phyloP scores from a whole-genome alignment of 2,888 invertebrate genomes.

The Andrena bucephala region DNA sequence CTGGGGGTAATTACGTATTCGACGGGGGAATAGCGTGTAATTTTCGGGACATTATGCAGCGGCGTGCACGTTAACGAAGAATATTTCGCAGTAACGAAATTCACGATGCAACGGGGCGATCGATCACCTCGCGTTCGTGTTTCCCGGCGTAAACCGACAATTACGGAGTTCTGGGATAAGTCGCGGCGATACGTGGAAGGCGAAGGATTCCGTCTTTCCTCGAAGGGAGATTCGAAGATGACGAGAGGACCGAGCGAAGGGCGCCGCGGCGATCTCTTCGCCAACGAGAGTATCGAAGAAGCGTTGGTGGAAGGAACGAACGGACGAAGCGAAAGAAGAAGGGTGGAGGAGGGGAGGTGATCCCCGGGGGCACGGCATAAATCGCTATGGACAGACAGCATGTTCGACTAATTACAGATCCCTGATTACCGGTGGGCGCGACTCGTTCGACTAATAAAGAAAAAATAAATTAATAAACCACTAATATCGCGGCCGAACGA shows the following conservation, averaged over 20 bases:
- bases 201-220: conserved; percentile 69
- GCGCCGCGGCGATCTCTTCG: conserved; percentile 26
- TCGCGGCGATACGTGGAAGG: conserved; percentile 54
- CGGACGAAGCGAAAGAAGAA: conserved; percentile 4
- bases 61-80: conserved; percentile 49
- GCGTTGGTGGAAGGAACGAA: conserved; percentile 56
- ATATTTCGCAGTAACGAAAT: conserved; percentile 49
- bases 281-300: conserved; percentile 47
- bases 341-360: conserved; percentile 53
- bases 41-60: conserved; percentile 40
- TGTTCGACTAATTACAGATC: conserved; percentile 84
- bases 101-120: conserved; percentile 52
- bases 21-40: conserved; percentile 41
- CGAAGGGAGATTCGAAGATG: conserved; percentile 62
- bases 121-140: conserved; percentile 59
- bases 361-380: conserved; percentile 75
- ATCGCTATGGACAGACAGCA: conserved; percentile 81
- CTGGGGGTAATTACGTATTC: conserved; percentile 37
- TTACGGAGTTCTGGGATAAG: conserved; percentile 65
- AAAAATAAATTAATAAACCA: conserved; percentile 83
- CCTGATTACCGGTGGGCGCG: conserved; percentile 82
- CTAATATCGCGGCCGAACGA: conserved; percentile 77
- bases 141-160: conserved; percentile 66
- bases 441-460: conserved; percentile 79
- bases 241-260: conserved; percentile 40